These are phyloP conservation scores for Brachionus koreanus DNA, from an alignment of 1,140 invertebrate genomes.

Conservation along the genomic window DNA sequence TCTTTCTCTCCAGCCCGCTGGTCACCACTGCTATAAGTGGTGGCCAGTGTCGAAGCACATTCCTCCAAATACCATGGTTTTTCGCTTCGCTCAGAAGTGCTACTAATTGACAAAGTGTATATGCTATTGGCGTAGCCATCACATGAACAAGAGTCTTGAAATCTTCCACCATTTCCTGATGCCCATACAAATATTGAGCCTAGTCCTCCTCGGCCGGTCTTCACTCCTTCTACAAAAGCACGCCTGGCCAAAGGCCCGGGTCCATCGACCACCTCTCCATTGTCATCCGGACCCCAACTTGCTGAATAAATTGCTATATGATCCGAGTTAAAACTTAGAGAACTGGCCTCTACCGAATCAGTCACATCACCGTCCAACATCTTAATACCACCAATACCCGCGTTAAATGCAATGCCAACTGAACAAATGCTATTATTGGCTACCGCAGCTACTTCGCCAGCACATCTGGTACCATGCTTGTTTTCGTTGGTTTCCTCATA, in stretches of 20 bases:
- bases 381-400: conserved; percentile 85
- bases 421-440: conserved; percentile 93
- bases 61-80: conserved; percentile 92
- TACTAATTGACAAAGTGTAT: conserved; percentile 93
- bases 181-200: conserved; percentile 99
- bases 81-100: conserved; percentile 74
- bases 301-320: conserved; percentile 59
- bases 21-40: conserved; percentile 46
- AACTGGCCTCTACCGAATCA: conserved; percentile 91
- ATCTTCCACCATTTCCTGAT: conserved; percentile 91
- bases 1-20: neutral
- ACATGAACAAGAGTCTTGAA: conserved; percentile 95
- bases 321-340: conserved; percentile 80
- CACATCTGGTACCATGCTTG: conserved; percentile 88
- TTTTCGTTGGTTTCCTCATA: conserved; percentile 60
- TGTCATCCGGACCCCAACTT: conserved; percentile 66
- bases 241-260: conserved; percentile 85
- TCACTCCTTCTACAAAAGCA: conserved; percentile 93
- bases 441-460: conserved; percentile 92
- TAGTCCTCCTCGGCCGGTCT: conserved; percentile 82
- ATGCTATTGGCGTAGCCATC: conserved; percentile 99
- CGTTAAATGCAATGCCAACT: conserved; percentile 90
- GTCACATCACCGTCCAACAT: conserved; percentile 98
- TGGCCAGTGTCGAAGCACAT: conserved; percentile 67
- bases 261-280: conserved; percentile 95